Evolutionary conservation across 2,888 invertebrate genomes (phyloP).

Genomic region (Athalia cordata): DNA sequence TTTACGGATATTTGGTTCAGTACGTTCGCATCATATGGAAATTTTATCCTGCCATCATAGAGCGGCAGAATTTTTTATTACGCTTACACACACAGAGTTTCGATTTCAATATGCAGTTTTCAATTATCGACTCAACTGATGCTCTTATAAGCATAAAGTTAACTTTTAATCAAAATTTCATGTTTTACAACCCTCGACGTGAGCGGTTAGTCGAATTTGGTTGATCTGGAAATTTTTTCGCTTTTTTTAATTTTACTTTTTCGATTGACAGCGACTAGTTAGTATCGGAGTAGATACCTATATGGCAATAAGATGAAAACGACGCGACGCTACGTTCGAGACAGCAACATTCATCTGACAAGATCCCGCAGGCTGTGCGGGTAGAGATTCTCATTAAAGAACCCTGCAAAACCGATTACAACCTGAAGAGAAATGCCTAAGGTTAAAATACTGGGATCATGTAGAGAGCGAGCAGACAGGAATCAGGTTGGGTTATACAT

Average conservation of each 20-base stretch:
- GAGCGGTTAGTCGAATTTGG: no score
- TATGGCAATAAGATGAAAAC: conserved; percentile 12
- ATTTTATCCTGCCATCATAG: neutral
- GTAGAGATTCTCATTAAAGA: conserved; percentile 25
- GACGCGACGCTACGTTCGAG: neutral
- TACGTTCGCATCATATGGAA: neutral
- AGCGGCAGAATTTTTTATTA: neutral
- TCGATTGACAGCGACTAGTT: no score
- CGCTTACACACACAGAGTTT: no score
- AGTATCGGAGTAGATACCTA: neutral
- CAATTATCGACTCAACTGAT: no score
- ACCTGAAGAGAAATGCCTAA: neutral
- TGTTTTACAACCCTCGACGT: no score
- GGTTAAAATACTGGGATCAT: neutral
- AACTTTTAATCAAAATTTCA: no score
- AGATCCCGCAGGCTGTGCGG: neutral
- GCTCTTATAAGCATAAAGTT: no score
- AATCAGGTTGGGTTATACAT: neutral
- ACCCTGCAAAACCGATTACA: conserved; percentile 27
- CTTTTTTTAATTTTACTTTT: no score
- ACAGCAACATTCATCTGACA: conserved; percentile 29
- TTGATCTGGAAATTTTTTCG: neutral
- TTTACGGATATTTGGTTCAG: neutral
- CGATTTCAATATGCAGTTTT: no score
- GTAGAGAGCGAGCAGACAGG: neutral